Evolutionary conservation across 2,797 vertebrate genomes (phyloP).

Genomic region (Phalanger gymnotis): DNA sequence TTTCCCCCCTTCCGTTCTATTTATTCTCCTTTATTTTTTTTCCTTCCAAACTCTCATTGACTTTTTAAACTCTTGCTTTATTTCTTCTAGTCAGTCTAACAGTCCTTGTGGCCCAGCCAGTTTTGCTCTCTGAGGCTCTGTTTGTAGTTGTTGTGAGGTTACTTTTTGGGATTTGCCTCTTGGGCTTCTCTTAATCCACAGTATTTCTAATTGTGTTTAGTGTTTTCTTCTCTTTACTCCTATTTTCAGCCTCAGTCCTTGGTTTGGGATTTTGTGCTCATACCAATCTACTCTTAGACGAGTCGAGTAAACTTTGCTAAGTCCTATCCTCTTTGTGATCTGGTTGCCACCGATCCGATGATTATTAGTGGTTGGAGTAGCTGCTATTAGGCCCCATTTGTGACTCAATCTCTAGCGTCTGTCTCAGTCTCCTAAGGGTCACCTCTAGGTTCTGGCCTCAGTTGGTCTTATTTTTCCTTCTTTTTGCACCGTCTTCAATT

Average conservation of each 20-base stretch:
- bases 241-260: not conserved
- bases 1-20: not conserved
- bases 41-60: not conserved
- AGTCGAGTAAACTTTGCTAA: not conserved
- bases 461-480: not conserved
- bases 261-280: not conserved
- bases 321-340: not conserved
- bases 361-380: no score
- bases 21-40: not conserved
- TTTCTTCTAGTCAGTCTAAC: not conserved
- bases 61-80: not conserved
- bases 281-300: not conserved
- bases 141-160: not conserved
- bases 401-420: not conserved
- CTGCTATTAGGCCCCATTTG: not conserved
- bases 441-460: not conserved
- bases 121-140: not conserved
- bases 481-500: not conserved
- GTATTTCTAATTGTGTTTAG: not conserved
- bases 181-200: not conserved
- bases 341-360: not conserved
- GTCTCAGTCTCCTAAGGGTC: not conserved
- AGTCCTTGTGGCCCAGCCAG: not conserved
- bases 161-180: not conserved
- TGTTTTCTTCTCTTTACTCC: not conserved